Evolutionary conservation across 2,797 vertebrate species (phyloP).

Genomic region (Botia kubotai): DNA sequence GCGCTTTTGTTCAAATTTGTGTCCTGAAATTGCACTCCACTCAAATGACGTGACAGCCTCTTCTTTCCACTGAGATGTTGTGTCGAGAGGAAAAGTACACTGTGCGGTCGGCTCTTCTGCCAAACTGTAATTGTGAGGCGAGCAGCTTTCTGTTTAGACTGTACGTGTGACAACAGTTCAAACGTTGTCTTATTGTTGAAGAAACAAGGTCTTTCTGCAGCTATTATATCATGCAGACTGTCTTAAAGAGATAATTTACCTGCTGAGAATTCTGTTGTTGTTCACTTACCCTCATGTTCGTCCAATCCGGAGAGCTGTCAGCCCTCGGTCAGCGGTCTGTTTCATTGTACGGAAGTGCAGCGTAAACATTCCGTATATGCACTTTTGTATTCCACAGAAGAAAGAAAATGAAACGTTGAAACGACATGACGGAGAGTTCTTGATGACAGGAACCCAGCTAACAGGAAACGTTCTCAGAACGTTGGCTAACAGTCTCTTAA

Average conservation of each 20-base stretch:
- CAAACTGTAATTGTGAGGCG: constrained; percentile 44
- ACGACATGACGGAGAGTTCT: neutral
- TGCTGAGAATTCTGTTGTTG: neutral
- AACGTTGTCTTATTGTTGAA: constrained; percentile 20
- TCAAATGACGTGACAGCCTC: constrained; percentile 65
- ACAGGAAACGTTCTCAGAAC: too few relatives aligned
- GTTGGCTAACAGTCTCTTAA: too few relatives aligned
- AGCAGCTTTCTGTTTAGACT: constrained; percentile 41
- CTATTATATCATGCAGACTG: constrained; percentile 32
- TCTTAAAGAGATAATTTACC: neutral
- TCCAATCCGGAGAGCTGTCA: neutral
- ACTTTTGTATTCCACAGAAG: neutral
- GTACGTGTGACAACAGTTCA: constrained; percentile 34
- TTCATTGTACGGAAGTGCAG: neutral
- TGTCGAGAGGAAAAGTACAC: constrained; percentile 45
- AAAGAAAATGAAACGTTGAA: neutral
- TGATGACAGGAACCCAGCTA: neutral
- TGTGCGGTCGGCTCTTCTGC: constrained; percentile 20
- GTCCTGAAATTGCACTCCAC: constrained; percentile 64
- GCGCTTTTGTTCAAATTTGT: constrained; percentile 67
- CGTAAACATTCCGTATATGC: neutral
- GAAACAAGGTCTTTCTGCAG: constrained; percentile 40
- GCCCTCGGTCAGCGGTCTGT: neutral
- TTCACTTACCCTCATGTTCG: neutral
- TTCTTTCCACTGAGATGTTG: constrained; percentile 50